Conservation (phyloP, 2,797 vertebrate species). For the Pangasius macronema region DNA sequence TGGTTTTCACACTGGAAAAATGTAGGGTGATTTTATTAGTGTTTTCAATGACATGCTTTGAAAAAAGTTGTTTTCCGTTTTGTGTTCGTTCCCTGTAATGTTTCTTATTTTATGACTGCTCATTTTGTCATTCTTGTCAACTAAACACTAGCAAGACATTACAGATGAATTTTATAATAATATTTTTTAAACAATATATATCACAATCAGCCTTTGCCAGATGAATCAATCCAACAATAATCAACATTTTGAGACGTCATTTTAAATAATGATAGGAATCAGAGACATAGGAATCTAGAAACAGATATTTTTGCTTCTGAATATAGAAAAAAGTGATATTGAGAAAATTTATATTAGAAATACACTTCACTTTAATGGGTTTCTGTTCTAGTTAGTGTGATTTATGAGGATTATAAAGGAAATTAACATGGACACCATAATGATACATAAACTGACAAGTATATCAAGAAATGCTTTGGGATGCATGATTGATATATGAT, state of each 20-base stretch:
- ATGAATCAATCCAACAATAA: neutral
- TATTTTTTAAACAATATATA: neutral
- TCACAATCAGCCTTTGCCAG: neutral
- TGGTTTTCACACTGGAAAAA: neutral
- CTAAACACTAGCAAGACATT: neutral
- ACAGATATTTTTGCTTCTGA: neutral
- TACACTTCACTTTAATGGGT: neutral
- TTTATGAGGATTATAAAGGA: neutral
- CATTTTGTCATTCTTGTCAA: neutral
- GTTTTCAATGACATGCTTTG: no score
- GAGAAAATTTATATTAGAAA: no score
- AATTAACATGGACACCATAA: neutral
- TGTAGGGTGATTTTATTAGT: neutral
- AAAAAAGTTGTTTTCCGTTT: neutral
- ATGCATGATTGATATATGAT: neutral
- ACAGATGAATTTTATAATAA: neutral
- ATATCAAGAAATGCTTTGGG: neutral
- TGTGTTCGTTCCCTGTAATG: neutral
- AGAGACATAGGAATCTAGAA: neutral
- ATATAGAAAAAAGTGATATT: neutral
- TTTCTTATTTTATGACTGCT: neutral
- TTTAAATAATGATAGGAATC: neutral
- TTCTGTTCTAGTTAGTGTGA: neutral
- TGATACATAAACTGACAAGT: neutral
- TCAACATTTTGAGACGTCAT: neutral